A percentile compares a stretch with the other conserved stretches of the same genome.
These are phyloP conservation scores for Mesocricetus auratus DNA, from an alignment of 2,113 vertebrate species.

Conservation along the genomic window DNA sequence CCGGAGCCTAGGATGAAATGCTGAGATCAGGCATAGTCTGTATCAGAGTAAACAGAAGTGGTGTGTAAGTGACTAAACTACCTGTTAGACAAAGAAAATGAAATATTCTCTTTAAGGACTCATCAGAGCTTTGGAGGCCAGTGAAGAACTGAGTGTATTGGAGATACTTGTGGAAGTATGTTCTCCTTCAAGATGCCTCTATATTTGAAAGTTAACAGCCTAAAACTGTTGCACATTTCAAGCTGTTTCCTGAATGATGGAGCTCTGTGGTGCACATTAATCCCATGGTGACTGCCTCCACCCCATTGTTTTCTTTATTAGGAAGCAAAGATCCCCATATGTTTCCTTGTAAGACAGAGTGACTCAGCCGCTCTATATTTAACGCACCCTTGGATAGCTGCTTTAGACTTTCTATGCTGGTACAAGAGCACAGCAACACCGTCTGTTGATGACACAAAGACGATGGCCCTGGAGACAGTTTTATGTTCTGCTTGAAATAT, in stretches of 20 bases:
- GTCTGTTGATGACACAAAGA: conserved; percentile 64
- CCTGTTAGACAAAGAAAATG: conserved; percentile 2
- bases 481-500: conserved; percentile 64
- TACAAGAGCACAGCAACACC: conserved; percentile 62
- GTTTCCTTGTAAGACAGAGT: conserved; percentile 66
- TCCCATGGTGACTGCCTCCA: conserved; percentile 48
- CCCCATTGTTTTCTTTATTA: conserved; percentile 78
- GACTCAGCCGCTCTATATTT: conserved; percentile 66
- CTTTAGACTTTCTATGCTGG: conserved; percentile 47
- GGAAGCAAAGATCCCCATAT: conserved; percentile 65
- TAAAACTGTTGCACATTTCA: conserved; percentile 62
- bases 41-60: background rate
- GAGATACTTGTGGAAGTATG: conserved; percentile 59
- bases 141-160: background rate
- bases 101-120: background rate
- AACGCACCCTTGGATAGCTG: conserved; percentile 63
- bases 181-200: conserved; percentile 40
- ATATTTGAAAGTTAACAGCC: conserved; percentile 63
- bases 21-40: background rate
- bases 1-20: background rate
- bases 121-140: background rate
- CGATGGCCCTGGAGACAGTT: conserved; percentile 59
- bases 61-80: background rate
- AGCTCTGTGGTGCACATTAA: conserved; percentile 70
- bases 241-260: conserved; percentile 48